These are phyloP conservation scores for Myrmecophaga tridactyla DNA, from an alignment of 2,113 vertebrate genomes.

Conservation along the genomic window DNA sequence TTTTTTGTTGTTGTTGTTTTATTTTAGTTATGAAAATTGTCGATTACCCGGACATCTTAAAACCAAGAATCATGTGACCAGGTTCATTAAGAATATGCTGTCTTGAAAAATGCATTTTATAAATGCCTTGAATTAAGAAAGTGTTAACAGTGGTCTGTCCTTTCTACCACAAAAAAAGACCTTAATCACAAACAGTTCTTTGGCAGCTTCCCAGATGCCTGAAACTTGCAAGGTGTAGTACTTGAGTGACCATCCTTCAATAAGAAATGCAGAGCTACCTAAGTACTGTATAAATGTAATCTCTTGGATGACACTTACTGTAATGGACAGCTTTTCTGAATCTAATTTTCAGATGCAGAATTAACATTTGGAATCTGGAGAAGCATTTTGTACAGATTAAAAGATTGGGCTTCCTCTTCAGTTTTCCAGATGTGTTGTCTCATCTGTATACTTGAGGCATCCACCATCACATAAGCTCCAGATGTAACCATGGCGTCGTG, in stretches of 20 bases:
- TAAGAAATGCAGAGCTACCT: background rate
- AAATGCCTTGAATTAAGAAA: constrained; percentile 68
- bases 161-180: constrained; percentile 24
- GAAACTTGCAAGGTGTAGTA: constrained; percentile 53
- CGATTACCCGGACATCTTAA: constrained; percentile 73
- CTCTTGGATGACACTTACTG: constrained; percentile 50
- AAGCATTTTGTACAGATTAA: constrained; percentile 69
- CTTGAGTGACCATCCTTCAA: constrained; percentile 8
- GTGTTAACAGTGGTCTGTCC: background rate
- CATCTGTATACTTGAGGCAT: constrained; percentile 64
- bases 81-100: constrained; percentile 70
- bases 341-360: constrained; percentile 69
- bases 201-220: constrained; percentile 38
- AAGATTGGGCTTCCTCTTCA: constrained; percentile 69
- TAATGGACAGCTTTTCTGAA: constrained; percentile 71
- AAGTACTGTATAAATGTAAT: constrained; percentile 37
- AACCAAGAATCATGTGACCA: constrained; percentile 71
- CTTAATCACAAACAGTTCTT: constrained; percentile 59
- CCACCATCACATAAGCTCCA: constrained; percentile 69
- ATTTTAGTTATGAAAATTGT: constrained; percentile 78
- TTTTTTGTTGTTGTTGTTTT: constrained; percentile 65
- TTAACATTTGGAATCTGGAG: constrained; percentile 75
- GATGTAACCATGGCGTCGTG: constrained; percentile 78
- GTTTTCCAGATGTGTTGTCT: constrained; percentile 82
- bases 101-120: constrained; percentile 54